A percentile compares a stretch with the other conserved stretches of the same genome.
Conservation (phyloP, 2,888 invertebrate genomes). For the Idaea dimidiata region DNA sequence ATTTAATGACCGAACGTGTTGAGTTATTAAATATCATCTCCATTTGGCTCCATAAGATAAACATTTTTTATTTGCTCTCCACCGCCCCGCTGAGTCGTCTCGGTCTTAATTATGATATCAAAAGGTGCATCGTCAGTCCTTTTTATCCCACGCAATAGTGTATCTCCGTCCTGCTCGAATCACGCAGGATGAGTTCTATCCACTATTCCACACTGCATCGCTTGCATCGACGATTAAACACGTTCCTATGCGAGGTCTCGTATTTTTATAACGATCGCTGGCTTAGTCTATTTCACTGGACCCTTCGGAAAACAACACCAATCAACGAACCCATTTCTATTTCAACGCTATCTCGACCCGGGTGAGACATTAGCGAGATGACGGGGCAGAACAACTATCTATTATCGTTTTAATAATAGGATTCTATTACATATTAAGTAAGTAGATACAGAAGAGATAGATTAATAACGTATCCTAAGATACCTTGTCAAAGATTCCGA, state of each 20-base stretch:
- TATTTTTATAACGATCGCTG: conserved; percentile 57
- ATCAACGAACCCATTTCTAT: conserved; percentile 53
- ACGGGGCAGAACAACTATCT: conserved; percentile 52
- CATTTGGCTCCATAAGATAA: conserved; percentile 67
- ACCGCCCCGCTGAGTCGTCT: conserved; percentile 36
- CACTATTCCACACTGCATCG: conserved; percentile 47
- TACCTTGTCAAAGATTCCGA: conserved; percentile 49
- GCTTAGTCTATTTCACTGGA: conserved; percentile 24
- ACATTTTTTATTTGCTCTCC: conserved; percentile 63
- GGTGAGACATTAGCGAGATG: conserved; percentile 56
- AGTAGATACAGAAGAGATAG: conserved; percentile 26
- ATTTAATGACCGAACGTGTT: conserved; percentile 60
- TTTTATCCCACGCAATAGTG: conserved; percentile 44
- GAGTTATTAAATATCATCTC: conserved; percentile 64
- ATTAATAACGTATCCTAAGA: conserved; percentile 48
- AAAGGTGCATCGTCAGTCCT: conserved; percentile 62
- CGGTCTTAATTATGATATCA: conserved; percentile 76
- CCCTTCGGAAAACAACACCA: conserved; percentile 33
- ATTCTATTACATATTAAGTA: conserved; percentile 46
- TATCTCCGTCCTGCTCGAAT: conserved; percentile 52
- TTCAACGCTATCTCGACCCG: conserved; percentile 44
- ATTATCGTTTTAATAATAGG: conserved; percentile 43
- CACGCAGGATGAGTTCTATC: conserved; percentile 50
- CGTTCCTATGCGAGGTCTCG: conserved; percentile 77
- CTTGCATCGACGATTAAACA: conserved; percentile 71